A percentile compares a stretch with the other conserved stretches of the same genome.
Conservation (phyloP, 2,888 invertebrate species). For the Malthinus flaveolus region DNA sequence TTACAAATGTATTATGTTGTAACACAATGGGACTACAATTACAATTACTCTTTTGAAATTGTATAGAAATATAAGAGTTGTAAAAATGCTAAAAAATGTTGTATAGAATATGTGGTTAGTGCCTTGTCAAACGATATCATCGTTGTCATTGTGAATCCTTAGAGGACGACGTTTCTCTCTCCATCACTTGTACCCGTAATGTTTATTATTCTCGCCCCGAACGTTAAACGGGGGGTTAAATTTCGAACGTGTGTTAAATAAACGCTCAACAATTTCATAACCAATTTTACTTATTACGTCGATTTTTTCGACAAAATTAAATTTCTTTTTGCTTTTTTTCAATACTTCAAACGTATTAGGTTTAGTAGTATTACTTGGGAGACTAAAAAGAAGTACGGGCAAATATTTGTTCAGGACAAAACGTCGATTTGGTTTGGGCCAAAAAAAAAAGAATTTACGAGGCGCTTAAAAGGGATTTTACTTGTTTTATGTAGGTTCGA, state of each 20-base stretch:
- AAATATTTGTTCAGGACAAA: conserved; percentile 1
- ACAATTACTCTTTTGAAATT: conserved; percentile 21
- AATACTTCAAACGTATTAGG: not conserved
- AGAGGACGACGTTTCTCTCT: conserved; percentile 5
- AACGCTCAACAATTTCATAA: not conserved
- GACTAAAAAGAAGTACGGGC: not conserved
- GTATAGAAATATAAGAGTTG: conserved; percentile 22
- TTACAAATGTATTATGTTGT: too few relatives aligned
- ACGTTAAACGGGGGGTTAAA: not conserved
- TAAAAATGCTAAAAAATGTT: conserved; percentile 20
- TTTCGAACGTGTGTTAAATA: not conserved
- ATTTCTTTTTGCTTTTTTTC: not conserved
- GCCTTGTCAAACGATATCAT: conserved; percentile 27
- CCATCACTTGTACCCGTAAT: conserved; percentile 8
- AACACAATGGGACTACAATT: conserved; percentile 15
- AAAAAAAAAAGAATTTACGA: too few relatives aligned
- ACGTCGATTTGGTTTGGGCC: too few relatives aligned
- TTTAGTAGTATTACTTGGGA: conserved; percentile 2
- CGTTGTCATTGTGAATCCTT: conserved; percentile 23
- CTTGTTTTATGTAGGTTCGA: too few relatives aligned
- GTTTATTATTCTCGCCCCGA: conserved; percentile 1
- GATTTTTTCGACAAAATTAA: not conserved
- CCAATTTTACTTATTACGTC: not conserved
- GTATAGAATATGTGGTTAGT: conserved; percentile 25
- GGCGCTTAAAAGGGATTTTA: too few relatives aligned